A percentile compares a stretch with the other conserved stretches of the same genome.
Conservation (phyloP, 2,888 invertebrate genomes). For the Tipula vernalis region DNA sequence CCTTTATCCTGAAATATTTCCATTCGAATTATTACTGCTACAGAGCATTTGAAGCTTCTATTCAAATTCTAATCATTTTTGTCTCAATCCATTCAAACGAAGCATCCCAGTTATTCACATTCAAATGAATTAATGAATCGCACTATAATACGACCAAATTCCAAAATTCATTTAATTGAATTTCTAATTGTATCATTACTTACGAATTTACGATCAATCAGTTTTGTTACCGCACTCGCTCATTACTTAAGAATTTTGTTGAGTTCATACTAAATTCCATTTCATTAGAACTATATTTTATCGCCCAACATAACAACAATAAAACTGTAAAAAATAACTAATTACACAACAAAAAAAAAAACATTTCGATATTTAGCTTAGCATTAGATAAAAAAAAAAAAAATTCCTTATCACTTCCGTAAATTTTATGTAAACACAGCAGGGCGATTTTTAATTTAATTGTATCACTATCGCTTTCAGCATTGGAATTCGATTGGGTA, state of each 20-base stretch:
- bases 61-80: no score
- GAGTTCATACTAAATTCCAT: neutral
- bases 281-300: neutral
- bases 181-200: no score
- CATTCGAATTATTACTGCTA: no score
- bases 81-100: no score
- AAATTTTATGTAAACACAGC: neutral
- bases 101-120: no score
- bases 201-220: no score
- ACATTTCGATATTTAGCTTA: neutral
- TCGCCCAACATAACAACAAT: neutral
- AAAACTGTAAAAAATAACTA: neutral
- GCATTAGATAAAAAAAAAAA: neutral
- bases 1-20: no score
- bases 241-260: neutral
- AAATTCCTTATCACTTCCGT: neutral
- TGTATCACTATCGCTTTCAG: neutral
- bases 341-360: neutral
- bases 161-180: no score
- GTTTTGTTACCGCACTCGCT: neutral
- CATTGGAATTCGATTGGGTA: neutral
- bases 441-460: neutral
- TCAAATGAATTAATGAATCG: no score
- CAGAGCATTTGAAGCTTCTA: no score
- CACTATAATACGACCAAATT: no score